Base-by-base conservation (phyloP, 2,888 invertebrate genomes). In the Xestoiulus laeticollis region DNA sequence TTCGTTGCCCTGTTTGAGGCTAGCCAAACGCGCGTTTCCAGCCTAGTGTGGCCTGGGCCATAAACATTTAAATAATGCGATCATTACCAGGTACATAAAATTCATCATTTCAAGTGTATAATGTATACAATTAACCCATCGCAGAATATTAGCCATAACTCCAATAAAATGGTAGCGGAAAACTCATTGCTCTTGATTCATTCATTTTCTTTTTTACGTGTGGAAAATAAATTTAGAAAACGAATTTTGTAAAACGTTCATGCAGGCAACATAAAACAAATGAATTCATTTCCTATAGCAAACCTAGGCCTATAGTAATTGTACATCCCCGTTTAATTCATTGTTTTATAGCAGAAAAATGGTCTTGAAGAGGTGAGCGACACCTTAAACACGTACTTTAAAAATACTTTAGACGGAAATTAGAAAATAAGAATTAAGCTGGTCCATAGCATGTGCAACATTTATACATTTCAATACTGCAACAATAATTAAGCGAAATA, bases 141-240 rank as follows among this genome's bases (percentile, higher is more conserved):
- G 8, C 38, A 38, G 38, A 38, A 38, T 38, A 38, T 38, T 38
- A 38, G 38, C 38, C 38, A 5, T 5, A 8, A 38, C 8, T 38
- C 38, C 38, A 38, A 38, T 38, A 38, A 38, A 38, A 38, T 8
- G 38, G 38, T 1, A 38, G 38, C n/a, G n/a, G n/a, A n/a, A n/a
- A n/a, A n/a, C n/a, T n/a, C n/a, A n/a, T 38, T 38, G 8, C 38
- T 38, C 38, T 38, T 38, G 38, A 38, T 38, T 38, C 38, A 38
- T 38, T 38, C 38, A 19, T 48, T 48, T 48, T 59, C 59, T 5
- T 59, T 59, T 59, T 59, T 59, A n/a, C 59, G 19, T n/a, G 59
- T 59, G n/a, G n/a, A n/a, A n/a, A n/a, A n/a, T n/a, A n/a, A n/a
- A 59, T 59, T 59, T 59, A 59, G 59, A 59, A 48, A 59, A 59